Evolutionary conservation across 2,888 invertebrate genomes (phyloP), one percentile per base, ranked within the genome.

Genomic region (Pasiphila rectangulata): DNA sequence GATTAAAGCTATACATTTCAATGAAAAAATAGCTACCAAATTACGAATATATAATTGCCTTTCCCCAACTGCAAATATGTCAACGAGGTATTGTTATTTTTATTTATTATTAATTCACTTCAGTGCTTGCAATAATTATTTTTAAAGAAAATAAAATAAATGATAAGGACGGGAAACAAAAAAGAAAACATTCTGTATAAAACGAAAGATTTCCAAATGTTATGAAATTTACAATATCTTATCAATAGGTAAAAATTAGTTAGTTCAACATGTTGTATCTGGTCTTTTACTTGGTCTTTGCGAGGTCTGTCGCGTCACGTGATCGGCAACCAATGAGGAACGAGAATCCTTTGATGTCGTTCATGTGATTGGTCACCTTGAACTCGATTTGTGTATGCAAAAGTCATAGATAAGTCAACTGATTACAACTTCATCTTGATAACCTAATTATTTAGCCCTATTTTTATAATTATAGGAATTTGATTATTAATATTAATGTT

Each of bases 1-100:
- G 56, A 75, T 85, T 82, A 85, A 85, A 84, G 86, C 86, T 85
- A 56, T 51, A 54, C 47, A 57, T 20, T 41, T 50, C 20, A 25
- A 41, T 17, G 27, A 46, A 39, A 54, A 46, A 46, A 46, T 40
- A 47, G 19, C 45, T 51, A 55, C 50, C 46, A 57, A 53, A 52
- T 49, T 40, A 30, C 24, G 19, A 16, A 40, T 17, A 10, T 9
- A 39, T 9, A 24, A 41, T 35, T 46, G 40, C 29, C 17, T 47
- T 38, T 43, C 35, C 17, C 43, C 23, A 39, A 44, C 40, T 47
- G 47, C 9, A 32, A 13, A 24, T 10, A 29, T 21, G 6, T 23
- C 9, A 47, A 42, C n/a, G 38, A 29, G 38, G 43, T 43, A 27
- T 23, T 19, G 10, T 5, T 13, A 21, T 17, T 46, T 46, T 17